A percentile compares a stretch with the other conserved stretches of the same genome.
Evolutionary conservation across 2,888 invertebrate species (phyloP).

Genomic region (Epinotia demarniana): DNA sequence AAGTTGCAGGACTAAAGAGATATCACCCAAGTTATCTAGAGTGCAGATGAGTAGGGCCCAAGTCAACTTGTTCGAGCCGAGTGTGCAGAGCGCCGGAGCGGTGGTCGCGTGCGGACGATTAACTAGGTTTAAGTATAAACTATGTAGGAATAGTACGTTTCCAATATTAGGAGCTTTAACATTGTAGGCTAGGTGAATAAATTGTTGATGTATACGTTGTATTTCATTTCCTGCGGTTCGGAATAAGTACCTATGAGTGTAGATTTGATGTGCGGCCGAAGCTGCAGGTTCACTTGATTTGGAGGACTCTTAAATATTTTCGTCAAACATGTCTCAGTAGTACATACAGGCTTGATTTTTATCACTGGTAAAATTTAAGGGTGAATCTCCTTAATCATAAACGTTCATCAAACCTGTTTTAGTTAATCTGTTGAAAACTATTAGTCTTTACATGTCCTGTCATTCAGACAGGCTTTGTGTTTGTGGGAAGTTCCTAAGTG

Average conservation of each 20-base stretch:
- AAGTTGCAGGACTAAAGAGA: conserved; percentile 65
- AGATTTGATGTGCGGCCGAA: not conserved
- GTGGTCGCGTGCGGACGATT: conserved; percentile 71
- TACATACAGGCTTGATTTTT: no score
- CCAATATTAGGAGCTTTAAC: conserved; percentile 75
- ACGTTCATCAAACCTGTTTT: no score
- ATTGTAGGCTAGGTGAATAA: conserved; percentile 57
- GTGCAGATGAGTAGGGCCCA: conserved; percentile 49
- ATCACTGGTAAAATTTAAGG: no score
- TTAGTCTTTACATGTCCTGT: no score
- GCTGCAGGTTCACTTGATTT: not conserved
- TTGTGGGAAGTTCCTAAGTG: no score
- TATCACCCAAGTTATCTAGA: conserved; percentile 45
- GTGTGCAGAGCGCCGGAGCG: conserved; percentile 52
- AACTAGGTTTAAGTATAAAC: conserved; percentile 76
- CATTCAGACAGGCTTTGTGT: no score
- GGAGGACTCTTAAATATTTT: no score
- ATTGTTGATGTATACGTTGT: conserved; percentile 11
- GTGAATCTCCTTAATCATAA: no score
- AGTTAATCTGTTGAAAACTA: no score
- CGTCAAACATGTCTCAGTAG: no score
- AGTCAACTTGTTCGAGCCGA: conserved; percentile 46
- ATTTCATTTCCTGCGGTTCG: not conserved
- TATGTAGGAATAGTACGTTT: conserved; percentile 63
- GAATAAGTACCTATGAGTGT: not conserved